phyloP scores from a whole-genome alignment of 1,140 invertebrate species.

The Cotesia chilonis region DNA sequence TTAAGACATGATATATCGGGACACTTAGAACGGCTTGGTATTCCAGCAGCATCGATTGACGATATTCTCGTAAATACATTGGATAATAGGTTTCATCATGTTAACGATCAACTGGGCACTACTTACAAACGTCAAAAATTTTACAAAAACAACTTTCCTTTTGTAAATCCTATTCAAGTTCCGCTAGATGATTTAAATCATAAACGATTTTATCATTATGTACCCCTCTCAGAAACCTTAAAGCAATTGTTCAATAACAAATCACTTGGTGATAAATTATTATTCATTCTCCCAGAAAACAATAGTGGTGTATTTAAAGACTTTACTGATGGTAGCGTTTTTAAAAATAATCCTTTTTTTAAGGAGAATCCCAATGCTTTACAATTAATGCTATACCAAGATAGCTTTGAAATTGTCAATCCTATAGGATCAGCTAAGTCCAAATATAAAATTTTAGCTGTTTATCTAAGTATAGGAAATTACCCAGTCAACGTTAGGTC shows the following conservation, averaged over 20 bases:
- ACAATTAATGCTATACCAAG: conserved; percentile 49
- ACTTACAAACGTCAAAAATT: neutral
- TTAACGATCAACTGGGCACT: neutral
- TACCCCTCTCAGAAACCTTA: conserved; percentile 45
- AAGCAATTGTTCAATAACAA: conserved; percentile 43
- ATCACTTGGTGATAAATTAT: conserved; percentile 31
- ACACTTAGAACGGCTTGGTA: neutral
- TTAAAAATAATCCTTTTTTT: conserved; percentile 43
- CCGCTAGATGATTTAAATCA: conserved; percentile 15
- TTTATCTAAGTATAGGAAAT: conserved; percentile 47
- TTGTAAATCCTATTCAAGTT: conserved; percentile 33
- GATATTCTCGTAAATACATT: neutral
- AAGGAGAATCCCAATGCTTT: conserved; percentile 42
- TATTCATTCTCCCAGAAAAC: neutral
- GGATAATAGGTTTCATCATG: neutral
- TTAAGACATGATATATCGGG: conserved; percentile 7
- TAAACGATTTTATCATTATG: conserved; percentile 43
- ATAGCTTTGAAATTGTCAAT: conserved; percentile 51
- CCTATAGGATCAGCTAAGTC: conserved; percentile 46
- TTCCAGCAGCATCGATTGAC: neutral
- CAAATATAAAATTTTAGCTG: conserved; percentile 49
- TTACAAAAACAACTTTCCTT: conserved; percentile 38
- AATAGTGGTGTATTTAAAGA: conserved; percentile 36
- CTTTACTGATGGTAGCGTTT: conserved; percentile 42
- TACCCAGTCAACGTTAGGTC: conserved; percentile 34